Conservation (phyloP, 2,888 invertebrate genomes). For the Blomia tropicalis region DNA sequence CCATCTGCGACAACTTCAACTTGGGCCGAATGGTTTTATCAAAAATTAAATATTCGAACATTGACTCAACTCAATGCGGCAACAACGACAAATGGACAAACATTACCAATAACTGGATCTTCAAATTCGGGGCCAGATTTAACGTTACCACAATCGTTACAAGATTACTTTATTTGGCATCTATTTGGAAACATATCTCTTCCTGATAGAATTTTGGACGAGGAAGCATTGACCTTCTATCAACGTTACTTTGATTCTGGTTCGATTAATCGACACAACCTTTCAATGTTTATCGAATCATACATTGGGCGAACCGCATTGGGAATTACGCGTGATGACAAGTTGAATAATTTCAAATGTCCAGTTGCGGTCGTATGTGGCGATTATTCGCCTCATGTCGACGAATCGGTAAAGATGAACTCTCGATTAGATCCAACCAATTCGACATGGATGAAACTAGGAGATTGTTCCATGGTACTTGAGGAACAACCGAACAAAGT, state of each 20-base stretch:
- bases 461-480: conserved; percentile 88
- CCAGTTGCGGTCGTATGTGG: conserved; percentile 86
- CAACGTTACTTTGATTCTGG: conserved; percentile 67
- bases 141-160: conserved; percentile 30
- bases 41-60: conserved; percentile 50
- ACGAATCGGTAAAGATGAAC: conserved; percentile 78
- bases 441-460: conserved; percentile 85
- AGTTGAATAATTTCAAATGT: conserved; percentile 32
- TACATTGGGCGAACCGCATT: conserved; percentile 74
- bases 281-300: conserved; percentile 79
- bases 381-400: conserved; percentile 77
- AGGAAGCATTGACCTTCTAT: conserved; percentile 51
- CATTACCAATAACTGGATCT: not conserved
- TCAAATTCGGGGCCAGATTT: not conserved
- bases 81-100: not conserved
- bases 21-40: conserved; percentile 44
- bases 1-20: conserved; percentile 36
- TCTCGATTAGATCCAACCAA: conserved; percentile 84
- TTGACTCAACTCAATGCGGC: not conserved
- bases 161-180: conserved; percentile 42
- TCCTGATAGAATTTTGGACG: conserved; percentile 33
- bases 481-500: conserved; percentile 95
- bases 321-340: conserved; percentile 57
- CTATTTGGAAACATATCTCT: conserved; percentile 40
- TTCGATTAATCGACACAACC: conserved; percentile 74